phyloP scores from a whole-genome alignment of 2,888 invertebrate genomes.

The Drosophila tanythrix region DNA sequence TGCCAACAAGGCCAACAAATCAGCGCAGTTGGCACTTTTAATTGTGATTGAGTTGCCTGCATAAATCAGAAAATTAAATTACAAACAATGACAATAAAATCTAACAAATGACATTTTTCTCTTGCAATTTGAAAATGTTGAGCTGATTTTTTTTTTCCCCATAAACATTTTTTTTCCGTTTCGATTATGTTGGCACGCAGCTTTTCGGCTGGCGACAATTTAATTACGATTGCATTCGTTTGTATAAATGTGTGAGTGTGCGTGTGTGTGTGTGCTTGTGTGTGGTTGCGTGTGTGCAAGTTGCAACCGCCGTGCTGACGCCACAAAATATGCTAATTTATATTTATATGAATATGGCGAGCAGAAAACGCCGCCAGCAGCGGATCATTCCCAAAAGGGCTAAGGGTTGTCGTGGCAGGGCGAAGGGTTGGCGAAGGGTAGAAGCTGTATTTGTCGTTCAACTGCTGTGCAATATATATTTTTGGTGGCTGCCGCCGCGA shows the following conservation, averaged over 20 bases:
- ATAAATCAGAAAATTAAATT: slow-evolving; percentile 79
- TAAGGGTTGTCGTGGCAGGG: not conserved
- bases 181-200: slow-evolving; percentile 50
- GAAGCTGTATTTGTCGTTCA: not conserved
- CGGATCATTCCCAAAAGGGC: slow-evolving; percentile 35
- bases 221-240: slow-evolving; percentile 66
- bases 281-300: slow-evolving; percentile 18
- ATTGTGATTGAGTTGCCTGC: slow-evolving; percentile 75
- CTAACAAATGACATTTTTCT: slow-evolving; percentile 59
- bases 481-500: slow-evolving; percentile 65
- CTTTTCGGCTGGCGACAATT: slow-evolving; percentile 69
- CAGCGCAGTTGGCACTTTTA: slow-evolving; percentile 64
- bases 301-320: slow-evolving; percentile 68
- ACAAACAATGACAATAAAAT: slow-evolving; percentile 73
- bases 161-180: slow-evolving; percentile 12
- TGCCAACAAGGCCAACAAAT: slow-evolving; percentile 68
- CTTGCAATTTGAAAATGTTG: slow-evolving; percentile 6
- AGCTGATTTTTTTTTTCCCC: not conserved
- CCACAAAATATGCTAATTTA: slow-evolving; percentile 81
- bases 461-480: slow-evolving; percentile 60
- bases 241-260: not conserved
- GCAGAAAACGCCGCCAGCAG: slow-evolving; percentile 19
- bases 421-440: not conserved
- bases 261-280: slow-evolving; percentile 4
- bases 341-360: slow-evolving; percentile 76